Percentiles rank a stretch among this genome's conserved stretches.
Conservation (phyloP, 2,113 vertebrate species). For the Dromas ardeola region DNA sequence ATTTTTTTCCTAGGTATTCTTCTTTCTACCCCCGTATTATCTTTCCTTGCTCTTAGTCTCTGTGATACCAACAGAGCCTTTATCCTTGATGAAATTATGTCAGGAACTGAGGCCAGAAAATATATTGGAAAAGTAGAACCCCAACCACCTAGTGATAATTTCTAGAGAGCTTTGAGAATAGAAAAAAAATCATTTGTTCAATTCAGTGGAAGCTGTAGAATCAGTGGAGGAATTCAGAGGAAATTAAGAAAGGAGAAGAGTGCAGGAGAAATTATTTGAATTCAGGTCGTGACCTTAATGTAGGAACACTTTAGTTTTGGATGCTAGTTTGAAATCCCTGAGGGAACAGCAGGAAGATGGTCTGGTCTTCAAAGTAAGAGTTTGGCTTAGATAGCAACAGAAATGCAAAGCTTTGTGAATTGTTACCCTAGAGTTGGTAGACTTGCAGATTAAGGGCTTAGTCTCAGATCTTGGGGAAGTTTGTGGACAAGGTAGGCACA, state of each 20-base stretch:
- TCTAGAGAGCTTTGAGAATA: background rate
- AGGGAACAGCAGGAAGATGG: background rate
- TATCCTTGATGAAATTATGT: background rate
- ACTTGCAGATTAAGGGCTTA: background rate
- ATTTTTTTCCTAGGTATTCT: background rate
- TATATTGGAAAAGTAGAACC: background rate
- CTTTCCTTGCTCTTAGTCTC: background rate
- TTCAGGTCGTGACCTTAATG: background rate
- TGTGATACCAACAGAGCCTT: background rate
- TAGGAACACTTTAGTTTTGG: background rate
- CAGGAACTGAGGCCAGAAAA: background rate
- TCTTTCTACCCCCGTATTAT: background rate
- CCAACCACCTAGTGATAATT: background rate
- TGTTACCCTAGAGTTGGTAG: background rate
- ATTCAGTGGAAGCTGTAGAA: background rate
- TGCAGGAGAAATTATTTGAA: background rate
- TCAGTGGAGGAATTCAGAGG: background rate
- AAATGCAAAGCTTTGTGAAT: background rate
- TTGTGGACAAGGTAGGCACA: background rate
- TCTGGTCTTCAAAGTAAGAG: background rate
- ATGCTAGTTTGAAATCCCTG: background rate
- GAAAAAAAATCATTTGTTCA: background rate
- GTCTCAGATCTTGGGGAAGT: background rate
- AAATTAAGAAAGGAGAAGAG: background rate
- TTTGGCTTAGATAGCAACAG: background rate